A percentile compares a stretch with the other conserved stretches of the same genome.
phyloP scores from a whole-genome alignment of 64 coral and sea anemone genomes.

The Montipora capricornis region DNA sequence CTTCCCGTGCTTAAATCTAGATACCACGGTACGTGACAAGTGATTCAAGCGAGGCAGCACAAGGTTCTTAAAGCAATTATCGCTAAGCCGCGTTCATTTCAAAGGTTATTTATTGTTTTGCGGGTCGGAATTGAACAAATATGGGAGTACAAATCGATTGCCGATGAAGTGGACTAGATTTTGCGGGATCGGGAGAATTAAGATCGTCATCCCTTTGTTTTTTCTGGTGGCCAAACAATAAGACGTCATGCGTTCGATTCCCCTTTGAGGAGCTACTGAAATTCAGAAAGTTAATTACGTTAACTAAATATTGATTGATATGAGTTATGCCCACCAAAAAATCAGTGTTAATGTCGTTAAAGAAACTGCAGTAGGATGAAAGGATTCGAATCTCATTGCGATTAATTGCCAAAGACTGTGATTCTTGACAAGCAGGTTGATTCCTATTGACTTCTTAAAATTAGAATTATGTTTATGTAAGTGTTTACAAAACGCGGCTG shows the following conservation, averaged over 20 bases:
- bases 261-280: not conserved
- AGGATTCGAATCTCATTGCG: slow-evolving; percentile 6
- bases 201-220: not conserved
- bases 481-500: slow-evolving; percentile 41
- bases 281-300: slow-evolving; percentile 24
- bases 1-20: slow-evolving; percentile 22
- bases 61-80: slow-evolving; percentile 31
- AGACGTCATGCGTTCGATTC: not conserved
- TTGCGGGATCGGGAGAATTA: slow-evolving; percentile 36
- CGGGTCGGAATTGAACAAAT: slow-evolving; percentile 27
- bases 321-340: not conserved
- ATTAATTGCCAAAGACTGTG: not conserved
- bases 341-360: not conserved
- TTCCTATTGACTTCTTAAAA: not conserved
- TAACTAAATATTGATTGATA: slow-evolving; percentile 59
- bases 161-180: not conserved
- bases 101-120: slow-evolving; percentile 45
- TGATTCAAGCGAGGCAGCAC: not conserved
- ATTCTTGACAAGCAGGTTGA: slow-evolving; percentile 11
- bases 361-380: slow-evolving; percentile 8
- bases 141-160: slow-evolving; percentile 39
- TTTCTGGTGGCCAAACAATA: not conserved
- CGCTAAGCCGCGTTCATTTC: slow-evolving; percentile 26
- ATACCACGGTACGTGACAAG: slow-evolving; percentile 19
- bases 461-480: slow-evolving; percentile 13